phyloP scores from a whole-genome alignment of 2,888 invertebrate species.

The Bombyx huttoni region DNA sequence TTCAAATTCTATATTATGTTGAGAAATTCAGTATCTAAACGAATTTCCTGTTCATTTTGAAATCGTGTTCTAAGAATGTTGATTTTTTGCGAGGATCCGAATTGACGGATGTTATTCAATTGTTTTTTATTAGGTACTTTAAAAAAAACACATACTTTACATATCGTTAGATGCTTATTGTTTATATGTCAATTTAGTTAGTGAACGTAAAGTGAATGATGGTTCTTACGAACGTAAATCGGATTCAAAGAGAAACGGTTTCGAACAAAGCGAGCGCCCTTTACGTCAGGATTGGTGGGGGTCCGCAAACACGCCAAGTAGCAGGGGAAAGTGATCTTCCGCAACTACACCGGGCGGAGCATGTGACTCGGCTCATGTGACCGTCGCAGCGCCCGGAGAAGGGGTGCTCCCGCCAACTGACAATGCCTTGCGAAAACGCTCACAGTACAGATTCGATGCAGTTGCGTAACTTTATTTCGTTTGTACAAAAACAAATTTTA shows the following conservation, averaged over 20 bases:
- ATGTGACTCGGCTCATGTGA: constrained; percentile 45
- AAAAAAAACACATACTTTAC: background rate
- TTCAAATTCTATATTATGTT: background rate
- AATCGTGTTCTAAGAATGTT: background rate
- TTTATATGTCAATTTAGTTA: background rate
- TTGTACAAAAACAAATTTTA: background rate
- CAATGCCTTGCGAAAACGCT: constrained; percentile 46
- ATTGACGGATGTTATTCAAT: too few species aligned
- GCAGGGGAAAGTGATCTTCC: constrained; percentile 36
- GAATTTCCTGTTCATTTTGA: background rate
- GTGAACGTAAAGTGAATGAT: background rate
- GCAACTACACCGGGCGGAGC: constrained; percentile 31
- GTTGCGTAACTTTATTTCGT: background rate
- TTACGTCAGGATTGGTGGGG: constrained; percentile 9
- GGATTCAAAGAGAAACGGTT: too few species aligned
- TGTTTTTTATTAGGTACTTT: too few species aligned
- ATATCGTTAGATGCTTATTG: background rate
- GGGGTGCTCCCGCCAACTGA: constrained; percentile 8
- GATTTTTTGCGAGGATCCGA: background rate
- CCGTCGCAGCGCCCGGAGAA: constrained; percentile 10
- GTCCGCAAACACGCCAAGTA: constrained; percentile 18
- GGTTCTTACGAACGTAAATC: too few species aligned
- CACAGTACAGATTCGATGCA: constrained; percentile 2
- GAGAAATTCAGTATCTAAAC: background rate
- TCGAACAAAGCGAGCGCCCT: constrained; percentile 14